Percentiles rank a stretch among this genome's conserved stretches.
phyloP scores from a whole-genome alignment of 2,113 vertebrate genomes.

The Ceuthmochares aereus region DNA sequence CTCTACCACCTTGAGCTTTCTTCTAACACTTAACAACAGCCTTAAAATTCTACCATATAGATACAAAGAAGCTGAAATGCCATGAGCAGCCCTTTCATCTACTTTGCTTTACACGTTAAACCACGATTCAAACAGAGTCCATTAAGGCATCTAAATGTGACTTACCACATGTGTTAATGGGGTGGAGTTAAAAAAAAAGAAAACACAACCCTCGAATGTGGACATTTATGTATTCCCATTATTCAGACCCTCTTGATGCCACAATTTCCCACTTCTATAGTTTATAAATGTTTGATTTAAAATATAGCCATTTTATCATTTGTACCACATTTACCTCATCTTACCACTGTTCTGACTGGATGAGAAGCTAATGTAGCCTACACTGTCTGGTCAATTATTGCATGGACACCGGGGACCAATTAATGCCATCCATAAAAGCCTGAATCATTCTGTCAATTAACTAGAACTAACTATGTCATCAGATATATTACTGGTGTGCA shows the following conservation, averaged over 20 bases:
- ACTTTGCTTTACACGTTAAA: conserved; percentile 59
- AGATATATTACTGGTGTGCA: conserved; percentile 94
- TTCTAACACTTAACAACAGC: not conserved
- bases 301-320: conserved; percentile 89
- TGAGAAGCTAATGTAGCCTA: conserved; percentile 83
- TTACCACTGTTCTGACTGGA: conserved; percentile 78
- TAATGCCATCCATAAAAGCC: conserved; percentile 91
- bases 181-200: not conserved
- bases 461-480: conserved; percentile 95
- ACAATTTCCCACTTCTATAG: conserved; percentile 55
- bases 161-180: conserved; percentile 71
- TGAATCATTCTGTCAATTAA: conserved; percentile 99
- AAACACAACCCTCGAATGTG: not conserved
- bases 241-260: conserved; percentile 69
- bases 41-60: not conserved
- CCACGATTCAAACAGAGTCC: conserved; percentile 49
- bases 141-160: conserved; percentile 70
- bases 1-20: not conserved
- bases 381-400: conserved; percentile 87
- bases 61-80: conserved; percentile 16
- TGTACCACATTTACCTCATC: conserved; percentile 85
- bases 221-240: conserved; percentile 71
- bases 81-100: not conserved
- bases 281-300: conserved; percentile 84
- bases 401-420: conserved; percentile 93